Base-by-base conservation (phyloP, 2,113 vertebrate species). In the Pseudorhombus dupliciocellatus region DNA sequence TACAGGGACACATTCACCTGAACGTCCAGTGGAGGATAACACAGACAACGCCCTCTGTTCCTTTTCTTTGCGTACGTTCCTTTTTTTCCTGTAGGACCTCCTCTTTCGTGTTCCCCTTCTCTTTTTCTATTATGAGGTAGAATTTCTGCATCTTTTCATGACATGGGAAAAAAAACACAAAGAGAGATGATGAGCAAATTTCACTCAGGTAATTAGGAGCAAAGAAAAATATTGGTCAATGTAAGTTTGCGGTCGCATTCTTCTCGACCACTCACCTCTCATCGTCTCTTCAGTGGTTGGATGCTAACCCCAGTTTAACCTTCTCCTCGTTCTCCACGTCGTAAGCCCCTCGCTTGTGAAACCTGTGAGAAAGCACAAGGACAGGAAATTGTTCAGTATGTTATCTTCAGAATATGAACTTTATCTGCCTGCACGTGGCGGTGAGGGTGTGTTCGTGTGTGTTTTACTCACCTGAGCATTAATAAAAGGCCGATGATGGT, bases 301-400 rank as follows among this genome's bases (percentile, higher is more conserved):
- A 91, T 53, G 94, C 91, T 87, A 94, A 90, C 83, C 96, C 96
- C 87, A 98, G 86, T 87, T 99, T 99, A 80, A 97, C 93, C 90
- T 98, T 99, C 89, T 98, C 97, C 90, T 98, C 98, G 46, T 91
- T 98, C 92, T 98, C 96, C 77, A 99, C 95, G 51, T 98, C 93
- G 72, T 99, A 98, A 37, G 94, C 96, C 82, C 96, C 97, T 81
- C 95, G 93, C 82, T 95, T 98, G 80, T 99, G 96, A 94, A 96
- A 99, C 92, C 98, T 99, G 87, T 0, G 59, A 77, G 40, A 30
- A 37, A 81, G 75, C 46, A 68, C 55, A 77, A 65, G 40, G 58
- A 79, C 60, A 34, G 46, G 8, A 67, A 55, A 52, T 30, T 7
- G 31, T 60, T 77, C 16, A 84, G 62, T 56, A 9, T n/a, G 2